These are phyloP conservation scores for Pseudotriccus pelzelni DNA, from an alignment of 2,797 vertebrate species.

Conservation along the genomic window DNA sequence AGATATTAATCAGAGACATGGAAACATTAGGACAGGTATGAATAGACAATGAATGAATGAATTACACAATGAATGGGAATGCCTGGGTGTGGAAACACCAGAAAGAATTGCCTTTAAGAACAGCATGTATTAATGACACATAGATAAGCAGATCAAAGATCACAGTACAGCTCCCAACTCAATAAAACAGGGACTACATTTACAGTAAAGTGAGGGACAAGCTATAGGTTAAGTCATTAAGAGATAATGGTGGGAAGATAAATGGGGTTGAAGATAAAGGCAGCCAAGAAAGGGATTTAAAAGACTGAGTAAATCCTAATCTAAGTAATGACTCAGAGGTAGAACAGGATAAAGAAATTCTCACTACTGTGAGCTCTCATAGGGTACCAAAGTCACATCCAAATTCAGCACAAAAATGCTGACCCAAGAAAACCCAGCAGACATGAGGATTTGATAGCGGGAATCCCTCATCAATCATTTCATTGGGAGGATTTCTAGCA, in stretches of 20 bases:
- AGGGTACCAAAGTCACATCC: neutral
- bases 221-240: neutral
- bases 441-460: neutral
- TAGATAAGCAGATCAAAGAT: neutral
- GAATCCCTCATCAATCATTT: neutral
- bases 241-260: neutral
- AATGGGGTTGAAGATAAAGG: neutral
- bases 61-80: neutral
- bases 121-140: neutral
- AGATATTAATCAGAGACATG: neutral
- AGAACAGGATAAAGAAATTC: neutral
- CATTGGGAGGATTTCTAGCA: neutral
- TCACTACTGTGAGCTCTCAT: neutral
- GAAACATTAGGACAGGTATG: neutral
- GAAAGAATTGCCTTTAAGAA: neutral
- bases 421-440: neutral
- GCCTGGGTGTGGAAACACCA: neutral
- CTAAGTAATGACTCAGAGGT: neutral
- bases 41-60: neutral
- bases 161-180: neutral
- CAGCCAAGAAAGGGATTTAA: neutral
- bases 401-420: neutral
- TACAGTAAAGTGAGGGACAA: neutral
- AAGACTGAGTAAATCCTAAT: neutral
- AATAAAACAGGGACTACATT: neutral